Percentiles rank a stretch among this genome's conserved stretches.
Conservation (phyloP, 2,113 vertebrate genomes). For the Tympanuchus pallidicinctus region DNA sequence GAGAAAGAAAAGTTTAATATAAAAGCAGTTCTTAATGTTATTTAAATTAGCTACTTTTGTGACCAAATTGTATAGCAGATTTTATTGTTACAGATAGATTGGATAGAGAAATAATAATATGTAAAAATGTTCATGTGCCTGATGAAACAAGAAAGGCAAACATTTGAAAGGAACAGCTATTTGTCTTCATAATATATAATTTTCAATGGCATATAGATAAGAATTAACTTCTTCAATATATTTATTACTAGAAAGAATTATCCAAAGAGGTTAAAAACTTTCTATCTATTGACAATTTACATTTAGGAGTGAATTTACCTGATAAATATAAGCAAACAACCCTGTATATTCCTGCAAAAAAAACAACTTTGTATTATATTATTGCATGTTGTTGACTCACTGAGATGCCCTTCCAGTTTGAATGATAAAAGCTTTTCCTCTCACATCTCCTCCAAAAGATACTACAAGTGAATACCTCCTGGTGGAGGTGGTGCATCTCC, state of each 20-base stretch:
- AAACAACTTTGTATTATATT: background rate
- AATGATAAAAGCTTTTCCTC: background rate
- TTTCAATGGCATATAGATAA: background rate
- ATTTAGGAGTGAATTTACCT: background rate
- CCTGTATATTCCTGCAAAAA: background rate
- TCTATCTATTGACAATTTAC: background rate
- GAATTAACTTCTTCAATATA: background rate
- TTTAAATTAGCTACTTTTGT: background rate
- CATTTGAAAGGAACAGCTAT: background rate
- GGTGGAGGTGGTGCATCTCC: background rate
- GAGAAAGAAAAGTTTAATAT: background rate
- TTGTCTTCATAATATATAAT: background rate
- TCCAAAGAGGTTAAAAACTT: background rate
- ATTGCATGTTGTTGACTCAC: background rate
- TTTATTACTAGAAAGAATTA: background rate
- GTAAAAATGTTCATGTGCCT: fast-evolving
- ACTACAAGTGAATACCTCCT: background rate
- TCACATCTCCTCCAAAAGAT: background rate
- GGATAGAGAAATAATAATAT: background rate
- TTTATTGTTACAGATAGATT: background rate
- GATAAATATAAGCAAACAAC: background rate
- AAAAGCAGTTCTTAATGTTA: background rate
- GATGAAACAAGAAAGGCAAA: background rate
- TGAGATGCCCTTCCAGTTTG: background rate
- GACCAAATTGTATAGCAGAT: background rate